Conservation (phyloP, 2,888 invertebrate species). For the Cerastis rubricosa region DNA sequence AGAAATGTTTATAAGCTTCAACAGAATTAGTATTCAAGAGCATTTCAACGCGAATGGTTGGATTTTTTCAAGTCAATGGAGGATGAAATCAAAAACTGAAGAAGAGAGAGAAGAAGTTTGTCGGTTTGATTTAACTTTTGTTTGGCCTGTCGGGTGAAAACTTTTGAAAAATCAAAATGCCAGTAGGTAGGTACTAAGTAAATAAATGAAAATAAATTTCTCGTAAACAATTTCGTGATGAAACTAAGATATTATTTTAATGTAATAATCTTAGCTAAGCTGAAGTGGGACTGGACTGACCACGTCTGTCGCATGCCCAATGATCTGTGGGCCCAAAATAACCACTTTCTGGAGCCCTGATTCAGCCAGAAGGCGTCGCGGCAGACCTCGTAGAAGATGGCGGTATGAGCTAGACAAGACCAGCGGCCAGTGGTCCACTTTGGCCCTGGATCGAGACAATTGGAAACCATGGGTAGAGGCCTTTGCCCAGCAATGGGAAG, state of each 20-base stretch:
- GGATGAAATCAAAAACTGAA: constrained; percentile 11
- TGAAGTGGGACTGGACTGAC: no score
- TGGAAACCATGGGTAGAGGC: no score
- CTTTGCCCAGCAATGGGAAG: no score
- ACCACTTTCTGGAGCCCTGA: no score
- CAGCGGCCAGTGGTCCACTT: no score
- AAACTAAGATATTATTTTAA: background rate
- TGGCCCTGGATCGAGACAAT: no score
- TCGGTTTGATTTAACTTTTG: constrained; percentile 5
- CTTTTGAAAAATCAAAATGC: background rate
- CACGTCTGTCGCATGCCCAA: no score
- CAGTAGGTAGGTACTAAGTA: no score
- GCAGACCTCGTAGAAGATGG: no score
- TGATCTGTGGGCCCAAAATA: no score
- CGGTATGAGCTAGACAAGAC: no score
- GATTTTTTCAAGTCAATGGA: constrained; percentile 6
- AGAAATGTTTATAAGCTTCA: constrained; percentile 17
- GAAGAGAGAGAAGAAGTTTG: background rate
- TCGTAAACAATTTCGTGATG: background rate
- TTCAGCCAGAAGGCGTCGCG: no score
- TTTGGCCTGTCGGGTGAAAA: background rate
- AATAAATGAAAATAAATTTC: background rate
- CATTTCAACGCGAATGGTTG: constrained; percentile 3
- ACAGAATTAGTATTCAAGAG: constrained; percentile 26
- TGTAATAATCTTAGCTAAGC: background rate